These are phyloP conservation scores for Lordiphosa fenestrarum DNA, from an alignment of 2,888 invertebrate genomes.

Conservation along the genomic window DNA sequence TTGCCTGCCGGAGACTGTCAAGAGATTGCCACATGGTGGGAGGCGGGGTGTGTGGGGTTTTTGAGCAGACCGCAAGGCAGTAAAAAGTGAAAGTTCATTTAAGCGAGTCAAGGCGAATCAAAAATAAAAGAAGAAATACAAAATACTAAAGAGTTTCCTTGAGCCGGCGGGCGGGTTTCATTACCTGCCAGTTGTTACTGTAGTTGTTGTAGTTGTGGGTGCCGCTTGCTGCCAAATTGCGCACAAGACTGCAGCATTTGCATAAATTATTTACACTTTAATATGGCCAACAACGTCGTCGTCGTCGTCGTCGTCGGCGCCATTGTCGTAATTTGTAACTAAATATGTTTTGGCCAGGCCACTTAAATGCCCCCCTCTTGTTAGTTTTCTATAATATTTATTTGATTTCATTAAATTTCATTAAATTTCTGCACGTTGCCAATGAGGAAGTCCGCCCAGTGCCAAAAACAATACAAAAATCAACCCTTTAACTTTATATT, in stretches of 20 bases:
- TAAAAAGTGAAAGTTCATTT: conserved; percentile 75
- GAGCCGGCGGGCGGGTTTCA: conserved; percentile 69
- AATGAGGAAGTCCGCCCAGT: conserved; percentile 54
- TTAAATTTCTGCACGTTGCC: conserved; percentile 68
- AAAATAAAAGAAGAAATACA: conserved; percentile 12
- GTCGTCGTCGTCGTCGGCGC: conserved; percentile 65
- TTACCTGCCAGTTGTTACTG: conserved; percentile 56
- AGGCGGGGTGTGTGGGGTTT: neutral
- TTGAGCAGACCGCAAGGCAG: conserved; percentile 29
- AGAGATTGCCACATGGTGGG: conserved; percentile 30
- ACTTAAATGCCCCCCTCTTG: conserved; percentile 25
- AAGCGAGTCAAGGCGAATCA: conserved; percentile 64
- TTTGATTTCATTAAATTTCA: conserved; percentile 74
- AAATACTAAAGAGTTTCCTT: conserved; percentile 51
- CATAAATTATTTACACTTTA: conserved; percentile 73
- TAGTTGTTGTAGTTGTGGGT: conserved; percentile 37
- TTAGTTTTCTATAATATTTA: conserved; percentile 52
- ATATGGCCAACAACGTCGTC: conserved; percentile 60
- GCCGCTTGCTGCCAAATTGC: conserved; percentile 63
- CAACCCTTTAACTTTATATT: conserved; percentile 57
- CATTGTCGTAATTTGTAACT: conserved; percentile 73
- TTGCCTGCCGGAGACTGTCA: conserved; percentile 21
- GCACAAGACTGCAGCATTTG: conserved; percentile 60
- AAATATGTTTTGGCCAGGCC: conserved; percentile 50
- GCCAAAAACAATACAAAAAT: conserved; percentile 27